Evolutionary conservation across 2,797 vertebrate species (phyloP).

Genomic region (Tangara arthus): DNA sequence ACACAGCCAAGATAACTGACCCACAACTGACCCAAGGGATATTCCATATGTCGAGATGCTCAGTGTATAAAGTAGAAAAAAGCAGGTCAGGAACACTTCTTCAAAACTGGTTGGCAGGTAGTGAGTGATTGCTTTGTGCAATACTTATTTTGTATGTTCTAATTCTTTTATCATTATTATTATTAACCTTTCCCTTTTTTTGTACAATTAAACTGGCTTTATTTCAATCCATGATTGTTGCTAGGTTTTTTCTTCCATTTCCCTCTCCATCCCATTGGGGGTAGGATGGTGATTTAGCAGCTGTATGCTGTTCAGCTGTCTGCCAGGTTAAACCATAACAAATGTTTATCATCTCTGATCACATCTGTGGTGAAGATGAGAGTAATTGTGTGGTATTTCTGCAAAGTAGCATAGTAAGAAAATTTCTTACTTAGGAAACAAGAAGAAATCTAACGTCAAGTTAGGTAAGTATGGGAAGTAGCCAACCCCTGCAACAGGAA

Average conservation of each 20-base stretch:
- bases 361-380: background rate
- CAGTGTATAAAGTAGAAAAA: background rate
- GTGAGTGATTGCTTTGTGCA: background rate
- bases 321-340: background rate
- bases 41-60: background rate
- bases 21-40: background rate
- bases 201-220: background rate
- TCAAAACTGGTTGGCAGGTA: background rate
- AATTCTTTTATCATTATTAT: background rate
- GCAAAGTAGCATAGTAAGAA: background rate
- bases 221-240: background rate
- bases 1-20: background rate
- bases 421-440: too few species aligned
- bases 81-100: background rate
- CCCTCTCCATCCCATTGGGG: background rate
- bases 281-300: background rate
- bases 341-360: background rate
- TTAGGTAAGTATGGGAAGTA: background rate
- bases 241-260: background rate
- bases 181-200: background rate
- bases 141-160: background rate
- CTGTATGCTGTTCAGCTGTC: background rate
- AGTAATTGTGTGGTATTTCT: background rate
- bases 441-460: background rate
- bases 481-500: background rate